A percentile compares a stretch with the other conserved stretches of the same genome.
phyloP scores from a whole-genome alignment of 2,888 invertebrate species.

The Myopa testacea region DNA sequence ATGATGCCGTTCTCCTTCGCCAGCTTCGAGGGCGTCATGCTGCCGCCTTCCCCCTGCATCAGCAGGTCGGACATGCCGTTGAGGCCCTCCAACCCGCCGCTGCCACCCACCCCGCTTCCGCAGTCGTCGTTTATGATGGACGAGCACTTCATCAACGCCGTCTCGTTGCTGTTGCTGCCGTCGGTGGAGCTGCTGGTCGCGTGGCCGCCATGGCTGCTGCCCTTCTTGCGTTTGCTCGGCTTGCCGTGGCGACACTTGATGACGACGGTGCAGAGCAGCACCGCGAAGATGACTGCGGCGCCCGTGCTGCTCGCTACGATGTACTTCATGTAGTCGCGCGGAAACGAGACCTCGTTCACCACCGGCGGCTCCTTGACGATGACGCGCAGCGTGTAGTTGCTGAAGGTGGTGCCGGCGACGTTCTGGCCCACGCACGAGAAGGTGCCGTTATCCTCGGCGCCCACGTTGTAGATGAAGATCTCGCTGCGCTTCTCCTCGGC shows the following conservation, averaged over 20 bases:
- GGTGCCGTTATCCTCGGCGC: slow-evolving; percentile 84
- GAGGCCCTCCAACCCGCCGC: slow-evolving; percentile 49
- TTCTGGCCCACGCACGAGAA: slow-evolving; percentile 89
- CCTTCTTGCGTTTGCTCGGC: slow-evolving; percentile 71
- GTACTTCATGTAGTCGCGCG: slow-evolving; percentile 78
- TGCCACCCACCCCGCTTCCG: slow-evolving; percentile 53
- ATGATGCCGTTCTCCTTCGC: slow-evolving; percentile 60
- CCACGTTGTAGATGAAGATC: slow-evolving; percentile 82
- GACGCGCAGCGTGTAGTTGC: slow-evolving; percentile 85
- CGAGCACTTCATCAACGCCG: slow-evolving; percentile 70
- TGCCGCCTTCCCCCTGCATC: slow-evolving; percentile 50
- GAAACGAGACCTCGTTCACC: slow-evolving; percentile 76
- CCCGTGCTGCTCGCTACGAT: slow-evolving; percentile 76
- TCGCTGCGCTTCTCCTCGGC: slow-evolving; percentile 80
- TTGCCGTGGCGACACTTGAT: slow-evolving; percentile 70
- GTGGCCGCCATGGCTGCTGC: slow-evolving; percentile 51
- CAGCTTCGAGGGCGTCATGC: slow-evolving; percentile 60
- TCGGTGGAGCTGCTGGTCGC: slow-evolving; percentile 67
- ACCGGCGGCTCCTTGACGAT: slow-evolving; percentile 80
- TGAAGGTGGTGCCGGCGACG: slow-evolving; percentile 81
- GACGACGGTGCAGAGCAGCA: slow-evolving; percentile 76
- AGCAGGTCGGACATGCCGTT: slow-evolving; percentile 51
- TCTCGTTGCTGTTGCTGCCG: slow-evolving; percentile 68
- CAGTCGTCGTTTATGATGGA: slow-evolving; percentile 67
- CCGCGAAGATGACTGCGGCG: slow-evolving; percentile 74